Percentiles rank a stretch among this genome's conserved stretches.
Evolutionary conservation across 2,113 vertebrate genomes (phyloP).

Genomic region (Phocoena sinus): DNA sequence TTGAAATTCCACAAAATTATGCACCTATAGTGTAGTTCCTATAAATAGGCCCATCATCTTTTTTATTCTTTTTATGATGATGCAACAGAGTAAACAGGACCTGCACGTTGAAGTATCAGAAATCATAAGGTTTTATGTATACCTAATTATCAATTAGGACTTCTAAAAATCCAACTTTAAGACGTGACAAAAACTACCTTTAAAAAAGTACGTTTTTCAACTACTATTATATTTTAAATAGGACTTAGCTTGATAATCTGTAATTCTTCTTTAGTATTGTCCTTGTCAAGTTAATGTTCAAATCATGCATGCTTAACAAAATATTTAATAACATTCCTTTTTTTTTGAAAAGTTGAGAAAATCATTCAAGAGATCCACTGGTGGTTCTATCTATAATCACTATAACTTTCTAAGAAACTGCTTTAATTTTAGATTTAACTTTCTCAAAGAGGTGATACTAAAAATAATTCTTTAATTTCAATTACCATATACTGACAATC

Average conservation of each 20-base stretch:
- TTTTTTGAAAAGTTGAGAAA: not conserved
- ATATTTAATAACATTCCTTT: not conserved
- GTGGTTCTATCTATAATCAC: not conserved
- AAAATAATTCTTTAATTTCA: slow-evolving; percentile 32
- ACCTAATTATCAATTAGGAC: not conserved
- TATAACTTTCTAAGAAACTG: not conserved
- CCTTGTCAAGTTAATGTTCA: not conserved
- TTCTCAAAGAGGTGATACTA: slow-evolving; percentile 11
- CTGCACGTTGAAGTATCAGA: not conserved
- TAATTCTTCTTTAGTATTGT: not conserved
- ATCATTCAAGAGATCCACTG: not conserved
- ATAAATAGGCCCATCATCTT: not conserved
- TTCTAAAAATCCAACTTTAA: slow-evolving; percentile 11
- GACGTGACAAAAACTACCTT: not conserved
- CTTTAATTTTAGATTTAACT: slow-evolving; percentile 5
- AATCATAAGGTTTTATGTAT: not conserved
- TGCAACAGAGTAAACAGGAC: not conserved
- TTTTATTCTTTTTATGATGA: not conserved
- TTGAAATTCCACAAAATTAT: slow-evolving; percentile 1
- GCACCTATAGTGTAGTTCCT: not conserved
- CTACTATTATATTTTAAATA: not conserved
- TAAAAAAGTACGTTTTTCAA: not conserved
- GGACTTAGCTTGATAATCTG: not conserved
- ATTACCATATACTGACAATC: not conserved
- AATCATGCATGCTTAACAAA: not conserved